A percentile compares a stretch with the other conserved stretches of the same genome.
phyloP scores from a whole-genome alignment of 2,797 vertebrate genomes.

The Salmo trutta region DNA sequence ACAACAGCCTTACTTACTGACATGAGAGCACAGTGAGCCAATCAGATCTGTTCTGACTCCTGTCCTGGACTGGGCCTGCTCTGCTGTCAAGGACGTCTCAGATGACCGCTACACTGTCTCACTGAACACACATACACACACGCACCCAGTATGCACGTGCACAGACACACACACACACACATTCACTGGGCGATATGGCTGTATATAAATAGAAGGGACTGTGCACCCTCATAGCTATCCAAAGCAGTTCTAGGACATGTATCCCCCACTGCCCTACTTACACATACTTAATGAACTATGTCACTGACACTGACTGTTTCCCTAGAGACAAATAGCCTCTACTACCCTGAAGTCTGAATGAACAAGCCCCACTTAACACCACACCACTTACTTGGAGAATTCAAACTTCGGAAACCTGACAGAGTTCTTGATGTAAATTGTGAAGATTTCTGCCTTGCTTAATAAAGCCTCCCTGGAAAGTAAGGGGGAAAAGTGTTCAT shows the following conservation, averaged over 20 bases:
- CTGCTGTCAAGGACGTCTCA: slow-evolving; percentile 71
- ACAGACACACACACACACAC: not conserved
- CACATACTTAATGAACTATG: slow-evolving; percentile 23
- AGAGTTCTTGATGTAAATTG: slow-evolving; percentile 95
- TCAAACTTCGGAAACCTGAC: slow-evolving; percentile 93
- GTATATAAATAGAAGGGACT: slow-evolving; percentile 71
- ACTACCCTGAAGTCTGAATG: not conserved
- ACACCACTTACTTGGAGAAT: slow-evolving; percentile 90
- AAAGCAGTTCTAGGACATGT: slow-evolving; percentile 52
- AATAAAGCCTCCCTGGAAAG: slow-evolving; percentile 82
- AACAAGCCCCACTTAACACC: slow-evolving; percentile 29
- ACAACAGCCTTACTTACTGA: slow-evolving; percentile 5
- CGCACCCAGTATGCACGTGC: no score
- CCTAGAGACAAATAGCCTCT: slow-evolving; percentile 17
- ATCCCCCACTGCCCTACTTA: slow-evolving; percentile 7
- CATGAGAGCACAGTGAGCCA: slow-evolving; percentile 21
- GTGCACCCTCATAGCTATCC: slow-evolving; percentile 58
- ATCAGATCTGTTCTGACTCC: slow-evolving; percentile 61
- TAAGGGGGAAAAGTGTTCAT: slow-evolving; percentile 9
- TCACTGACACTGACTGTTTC: slow-evolving; percentile 19
- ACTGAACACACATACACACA: slow-evolving; percentile 24
- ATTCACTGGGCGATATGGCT: slow-evolving; percentile 1
- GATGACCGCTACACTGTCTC: slow-evolving; percentile 68
- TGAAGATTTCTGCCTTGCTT: slow-evolving; percentile 88
- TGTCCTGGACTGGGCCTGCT: slow-evolving; percentile 56